Base-by-base conservation (phyloP, 1,140 invertebrate genomes). In the Drosophila grimshawi region DNA sequence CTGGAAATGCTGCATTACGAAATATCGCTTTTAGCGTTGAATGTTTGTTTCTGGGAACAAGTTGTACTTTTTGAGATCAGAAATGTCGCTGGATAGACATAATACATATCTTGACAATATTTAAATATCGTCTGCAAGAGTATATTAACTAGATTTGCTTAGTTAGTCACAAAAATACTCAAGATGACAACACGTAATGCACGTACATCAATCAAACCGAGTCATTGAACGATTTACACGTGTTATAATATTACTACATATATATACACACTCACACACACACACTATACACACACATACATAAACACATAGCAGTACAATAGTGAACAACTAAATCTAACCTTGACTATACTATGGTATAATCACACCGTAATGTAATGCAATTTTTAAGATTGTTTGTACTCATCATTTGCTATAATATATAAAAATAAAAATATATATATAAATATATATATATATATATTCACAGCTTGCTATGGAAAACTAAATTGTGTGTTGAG, bases 311-410 rank as follows among this genome's bases (percentile, higher is more conserved):
- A 52, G 8, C 4, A 52, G 27, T 32, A 52, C 27, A 52, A 52
- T 52, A 33, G 10, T 32, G n/a, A 43, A 8, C 39, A 30, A 52
- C 49, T 78, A 48, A 53, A 66, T 79, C 70, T 86, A 86, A 64
- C 77, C 73, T 86, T 70, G 74, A 71, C 78, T 81, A 81, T 85
- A 75, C 78, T 56, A 73, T 73, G 64, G 68, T 67, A 82, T 71
- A 81, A 61, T 73, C 33, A 62, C 68, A 81, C 57, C 61, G 72
- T 83, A 83, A 78, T 79, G 76, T 86, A 79, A 86, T 74, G 80
- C 80, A 89, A 80, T 89, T 90, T 60, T 89, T 89, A 89, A 90
- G 85, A 81, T 81, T 76, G 81, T 89, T 89, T 89, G 64, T 89
- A 89, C 86, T 89, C 85, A 71, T 69, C 68, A 77, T 89, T 89